Evolutionary conservation across 2,888 invertebrate species (phyloP), one percentile per base, ranked within the genome.

Genomic region (Polymixis flavicincta): DNA sequence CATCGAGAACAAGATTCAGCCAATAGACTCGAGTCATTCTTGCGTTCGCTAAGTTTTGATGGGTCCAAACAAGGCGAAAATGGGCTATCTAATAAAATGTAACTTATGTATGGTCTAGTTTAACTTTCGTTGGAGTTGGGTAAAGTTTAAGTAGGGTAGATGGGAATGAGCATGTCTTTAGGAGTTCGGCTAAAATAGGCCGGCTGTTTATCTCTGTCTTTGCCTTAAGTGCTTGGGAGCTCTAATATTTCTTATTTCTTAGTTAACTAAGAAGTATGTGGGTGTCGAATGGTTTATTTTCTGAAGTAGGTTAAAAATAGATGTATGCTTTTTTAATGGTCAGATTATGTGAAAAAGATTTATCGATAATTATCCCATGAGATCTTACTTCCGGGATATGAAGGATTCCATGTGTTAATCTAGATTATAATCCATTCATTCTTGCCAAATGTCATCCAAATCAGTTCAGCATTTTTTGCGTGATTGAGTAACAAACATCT

Each of bases 21-120:
- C 54, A 63, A 64, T 71, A 55, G 32, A 61, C 37, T 7, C 59
- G 63, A 60, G 67, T 78, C 52, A 79, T 79, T 68, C 55, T 17
- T n/a, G 25, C 42, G 55, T 78, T 59, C n/a, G 13, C 48, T 8
- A 78, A 83, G 50, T 83, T 80, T n/a, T 37, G 79, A 61, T 45
- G 64, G 28, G 42, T 17, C 64, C 67, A 65, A 83, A 79, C 54
- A 52, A 52, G 59, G 7, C 50, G 32, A 72, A 79, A 79, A 54
- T 28, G 54, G 37, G n/a, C 54, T 45, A 32, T 67, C n/a, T 55
- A 68, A 78, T 72, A 78, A 82, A 37, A 81, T 60, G 68, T 55
- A 32, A 65, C 60, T 65, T 67, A 73, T 57, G 73, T 83, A 73
- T 73, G 80, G 52, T 57, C 67, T 25, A 80, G 73, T 68, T 68